Evolutionary conservation across 1,140 invertebrate species (phyloP), one percentile per base, ranked within the genome.

Genomic region (Agraylea sexmaculata): DNA sequence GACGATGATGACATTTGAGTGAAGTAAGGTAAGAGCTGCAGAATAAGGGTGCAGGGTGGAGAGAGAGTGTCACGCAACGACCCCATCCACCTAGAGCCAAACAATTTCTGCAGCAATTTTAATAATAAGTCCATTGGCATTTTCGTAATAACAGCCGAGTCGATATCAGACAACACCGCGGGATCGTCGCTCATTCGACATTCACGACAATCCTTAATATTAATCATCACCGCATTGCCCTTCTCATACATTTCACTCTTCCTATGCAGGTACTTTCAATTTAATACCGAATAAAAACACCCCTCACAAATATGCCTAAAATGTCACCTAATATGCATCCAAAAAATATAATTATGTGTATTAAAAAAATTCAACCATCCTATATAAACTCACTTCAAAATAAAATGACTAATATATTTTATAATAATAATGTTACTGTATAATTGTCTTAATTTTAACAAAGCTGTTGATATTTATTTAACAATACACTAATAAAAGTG

Each of bases 61-160:
- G 19, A 16, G 37, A 38, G 42, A 43, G 40, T n/a, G n/a, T n/a
- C n/a, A 17, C 31, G 35, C 25, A 12, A 23, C 23, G 12, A 19
- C 7, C 43, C 31, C 18, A 28, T 31, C 28, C 29, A 21, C 31
- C 36, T 18, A 46, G 59, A 53, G 55, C 57, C 56, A 62, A 65
- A 56, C 62, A 68, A 68, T 68, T 66, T 63, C 44, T 65, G 54
- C 58, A 68, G 65, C 62, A 68, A 68, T 66, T 68, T 68, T 68
- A 67, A 66, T 67, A 68, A 68, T 66, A 66, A 66, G 62, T 62
- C 60, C 56, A 40, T 42, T 43, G 46, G 46, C 42, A 49, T 49
- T 49, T 49, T 47, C 45, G 42, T 41, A 47, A 47, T 47, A 47
- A 43, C 25, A n/a, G n/a, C n/a, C n/a, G n/a, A n/a, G n/a, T n/a